These are phyloP conservation scores for Acanthurus lineatus DNA, from an alignment of 2,797 vertebrate species.

Conservation along the genomic window DNA sequence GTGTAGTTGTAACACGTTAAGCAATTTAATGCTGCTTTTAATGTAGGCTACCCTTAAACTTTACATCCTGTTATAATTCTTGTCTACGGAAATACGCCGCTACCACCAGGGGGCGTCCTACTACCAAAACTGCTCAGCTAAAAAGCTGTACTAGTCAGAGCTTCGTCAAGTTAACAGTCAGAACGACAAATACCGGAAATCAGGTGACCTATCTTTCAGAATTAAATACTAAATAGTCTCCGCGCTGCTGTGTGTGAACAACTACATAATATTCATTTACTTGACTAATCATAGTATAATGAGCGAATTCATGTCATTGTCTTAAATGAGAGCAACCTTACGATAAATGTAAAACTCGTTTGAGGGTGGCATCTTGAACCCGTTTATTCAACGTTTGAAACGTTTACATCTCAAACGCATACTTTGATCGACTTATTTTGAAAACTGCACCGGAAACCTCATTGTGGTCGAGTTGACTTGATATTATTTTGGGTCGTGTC, in stretches of 20 bases:
- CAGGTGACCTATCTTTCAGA: background rate
- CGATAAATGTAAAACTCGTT: no score
- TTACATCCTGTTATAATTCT: slow-evolving; percentile 1
- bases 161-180: slow-evolving; percentile 17
- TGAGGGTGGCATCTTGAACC: no score
- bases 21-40: background rate
- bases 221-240: background rate
- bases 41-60: background rate
- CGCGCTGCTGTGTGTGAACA: no score
- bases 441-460: background rate
- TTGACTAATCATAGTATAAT: background rate
- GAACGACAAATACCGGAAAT: slow-evolving; percentile 20
- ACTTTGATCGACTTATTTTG: slow-evolving; percentile 51
- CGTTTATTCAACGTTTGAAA: no score
- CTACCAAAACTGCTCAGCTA: background rate
- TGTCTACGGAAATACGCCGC: slow-evolving; percentile 8
- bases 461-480: fast-evolving
- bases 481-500: slow-evolving; percentile 49
- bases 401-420: no score
- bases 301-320: no score
- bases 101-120: slow-evolving; percentile 54
- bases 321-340: no score
- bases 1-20: background rate
- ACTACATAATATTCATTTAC: background rate
- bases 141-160: background rate